Conservation (phyloP, 2,113 vertebrate species). For the Semnopithecus entellus region DNA sequence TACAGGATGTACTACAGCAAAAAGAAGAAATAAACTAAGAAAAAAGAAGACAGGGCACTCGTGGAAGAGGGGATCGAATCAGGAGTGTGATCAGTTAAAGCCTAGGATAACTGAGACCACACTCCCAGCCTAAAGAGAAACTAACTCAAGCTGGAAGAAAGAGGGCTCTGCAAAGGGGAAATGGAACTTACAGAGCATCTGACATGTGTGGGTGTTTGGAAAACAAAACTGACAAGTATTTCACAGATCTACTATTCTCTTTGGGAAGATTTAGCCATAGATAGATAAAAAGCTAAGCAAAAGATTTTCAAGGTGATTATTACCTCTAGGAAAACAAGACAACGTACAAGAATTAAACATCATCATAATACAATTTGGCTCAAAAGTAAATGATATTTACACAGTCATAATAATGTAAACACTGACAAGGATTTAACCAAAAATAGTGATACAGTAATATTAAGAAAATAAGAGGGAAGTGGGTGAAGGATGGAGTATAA, state of each 20-base stretch:
- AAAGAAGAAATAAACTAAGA: not conserved
- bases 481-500: not conserved
- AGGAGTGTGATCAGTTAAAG: not conserved
- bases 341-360: not conserved
- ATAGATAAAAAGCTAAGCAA: not conserved
- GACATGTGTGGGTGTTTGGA: not conserved
- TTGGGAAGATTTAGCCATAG: not conserved
- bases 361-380: not conserved
- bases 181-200: not conserved
- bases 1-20: not conserved
- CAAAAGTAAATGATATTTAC: not conserved
- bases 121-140: not conserved
- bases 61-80: not conserved
- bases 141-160: not conserved
- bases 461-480: not conserved
- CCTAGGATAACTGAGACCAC: not conserved
- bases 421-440: not conserved
- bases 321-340: slow-evolving; percentile 36
- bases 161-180: not conserved
- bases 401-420: not conserved
- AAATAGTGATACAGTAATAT: not conserved
- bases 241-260: not conserved
- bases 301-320: not conserved
- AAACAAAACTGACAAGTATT: not conserved
- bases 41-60: not conserved